Evolutionary conservation across 2,888 invertebrate genomes (phyloP).

Genomic region (Nebria brevicollis): DNA sequence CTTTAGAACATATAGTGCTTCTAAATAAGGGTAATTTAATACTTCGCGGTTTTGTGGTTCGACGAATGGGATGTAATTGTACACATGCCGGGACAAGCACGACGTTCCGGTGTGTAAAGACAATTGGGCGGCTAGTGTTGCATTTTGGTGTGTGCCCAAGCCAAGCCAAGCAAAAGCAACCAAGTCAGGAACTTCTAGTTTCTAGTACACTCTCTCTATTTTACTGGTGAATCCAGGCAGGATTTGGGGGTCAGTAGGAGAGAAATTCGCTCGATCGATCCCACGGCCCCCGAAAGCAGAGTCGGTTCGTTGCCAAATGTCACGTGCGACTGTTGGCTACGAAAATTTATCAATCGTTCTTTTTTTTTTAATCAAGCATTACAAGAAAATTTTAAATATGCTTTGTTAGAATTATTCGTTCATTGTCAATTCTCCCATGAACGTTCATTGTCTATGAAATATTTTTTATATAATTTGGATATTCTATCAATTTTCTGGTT

Average conservation of each 20-base stretch:
- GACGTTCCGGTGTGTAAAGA: constrained; percentile 15
- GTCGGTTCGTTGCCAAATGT: constrained; percentile 33
- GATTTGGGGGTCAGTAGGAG: constrained; percentile 45
- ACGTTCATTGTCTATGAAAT: not conserved
- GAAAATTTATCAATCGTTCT: not conserved
- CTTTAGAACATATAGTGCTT: no score
- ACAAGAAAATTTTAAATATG: not conserved
- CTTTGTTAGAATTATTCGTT: no score
- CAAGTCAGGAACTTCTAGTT: constrained; percentile 20
- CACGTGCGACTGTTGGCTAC: constrained; percentile 19
- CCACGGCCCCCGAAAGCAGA: constrained; percentile 33
- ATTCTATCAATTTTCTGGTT: no score
- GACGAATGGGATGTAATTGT: not conserved
- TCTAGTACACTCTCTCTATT: not conserved
- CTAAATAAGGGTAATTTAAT: no score
- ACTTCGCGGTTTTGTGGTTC: not conserved
- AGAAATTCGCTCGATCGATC: constrained; percentile 47
- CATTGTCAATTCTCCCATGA: no score
- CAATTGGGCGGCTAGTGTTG: constrained; percentile 26
- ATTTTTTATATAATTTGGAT: not conserved
- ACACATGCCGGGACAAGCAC: not conserved
- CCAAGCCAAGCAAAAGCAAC: constrained; percentile 6
- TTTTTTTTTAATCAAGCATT: not conserved
- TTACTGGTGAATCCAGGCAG: constrained; percentile 42
- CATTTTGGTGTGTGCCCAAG: constrained; percentile 14